Conservation (phyloP, 2,113 vertebrate genomes). For the Scortum barcoo region DNA sequence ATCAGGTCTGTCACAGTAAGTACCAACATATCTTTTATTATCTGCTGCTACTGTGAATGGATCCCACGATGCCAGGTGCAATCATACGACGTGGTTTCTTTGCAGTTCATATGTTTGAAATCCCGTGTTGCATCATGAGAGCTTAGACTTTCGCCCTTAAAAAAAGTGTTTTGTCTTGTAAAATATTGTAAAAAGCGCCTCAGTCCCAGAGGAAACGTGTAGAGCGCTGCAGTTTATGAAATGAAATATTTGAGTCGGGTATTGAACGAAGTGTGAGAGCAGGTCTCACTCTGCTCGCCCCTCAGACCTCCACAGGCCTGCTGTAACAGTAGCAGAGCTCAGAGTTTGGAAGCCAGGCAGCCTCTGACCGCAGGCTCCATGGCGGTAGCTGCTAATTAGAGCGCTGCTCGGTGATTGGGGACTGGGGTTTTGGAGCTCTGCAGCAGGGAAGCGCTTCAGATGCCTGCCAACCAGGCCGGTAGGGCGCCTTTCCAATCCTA, state of each 20-base stretch:
- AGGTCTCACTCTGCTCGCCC: slow-evolving; percentile 36
- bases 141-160: not conserved
- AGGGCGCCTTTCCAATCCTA: slow-evolving; percentile 79
- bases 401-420: slow-evolving; percentile 81
- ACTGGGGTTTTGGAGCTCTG: slow-evolving; percentile 77
- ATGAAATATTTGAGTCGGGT: slow-evolving; percentile 18
- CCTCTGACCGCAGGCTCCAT: slow-evolving; percentile 85
- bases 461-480: slow-evolving; percentile 76
- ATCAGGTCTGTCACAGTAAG: not conserved
- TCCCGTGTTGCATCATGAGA: not conserved
- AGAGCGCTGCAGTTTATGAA: slow-evolving; percentile 17
- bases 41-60: not conserved
- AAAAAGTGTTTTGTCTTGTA: slow-evolving; percentile 15
- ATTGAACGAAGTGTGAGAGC: slow-evolving; percentile 42
- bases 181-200: slow-evolving; percentile 17
- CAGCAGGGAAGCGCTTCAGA: slow-evolving; percentile 66
- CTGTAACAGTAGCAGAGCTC: slow-evolving; percentile 56
- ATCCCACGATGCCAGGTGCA: not conserved
- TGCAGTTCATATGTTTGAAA: not conserved
- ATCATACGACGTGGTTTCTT: not conserved
- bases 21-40: not conserved
- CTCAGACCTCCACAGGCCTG: slow-evolving; percentile 34
- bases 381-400: slow-evolving; percentile 86
- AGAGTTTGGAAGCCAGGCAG: slow-evolving; percentile 68
- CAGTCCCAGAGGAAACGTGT: not conserved